phyloP scores from a whole-genome alignment of 2,797 vertebrate genomes.

The Coregonus suidteri region DNA sequence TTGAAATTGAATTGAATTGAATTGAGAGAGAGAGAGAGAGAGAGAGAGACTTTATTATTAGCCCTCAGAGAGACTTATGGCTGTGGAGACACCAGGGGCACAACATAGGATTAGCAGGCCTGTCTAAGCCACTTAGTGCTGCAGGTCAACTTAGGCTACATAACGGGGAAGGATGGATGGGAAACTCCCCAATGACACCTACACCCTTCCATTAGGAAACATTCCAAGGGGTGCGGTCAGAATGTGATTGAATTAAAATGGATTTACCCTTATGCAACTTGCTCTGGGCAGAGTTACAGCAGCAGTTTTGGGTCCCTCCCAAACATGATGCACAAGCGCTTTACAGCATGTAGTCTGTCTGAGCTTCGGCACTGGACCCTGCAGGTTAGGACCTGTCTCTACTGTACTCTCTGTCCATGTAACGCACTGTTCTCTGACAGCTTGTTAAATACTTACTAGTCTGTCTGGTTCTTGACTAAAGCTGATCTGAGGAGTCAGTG shows the following conservation, averaged over 20 bases:
- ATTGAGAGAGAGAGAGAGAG: too few relatives aligned
- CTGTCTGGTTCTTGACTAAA: not conserved
- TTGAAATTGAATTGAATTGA: too few relatives aligned
- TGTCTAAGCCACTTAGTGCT: not conserved
- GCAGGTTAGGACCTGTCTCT: not conserved
- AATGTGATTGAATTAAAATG: not conserved
- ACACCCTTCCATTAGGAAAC: too few relatives aligned
- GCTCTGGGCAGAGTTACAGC: not conserved
- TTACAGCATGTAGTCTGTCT: not conserved
- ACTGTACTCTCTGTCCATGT: not conserved
- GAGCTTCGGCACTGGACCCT: not conserved
- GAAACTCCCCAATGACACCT: not conserved
- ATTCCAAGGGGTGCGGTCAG: too few relatives aligned
- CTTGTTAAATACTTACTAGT: not conserved
- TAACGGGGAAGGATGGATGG: not conserved
- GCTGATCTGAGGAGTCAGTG: not conserved
- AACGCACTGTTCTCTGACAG: not conserved
- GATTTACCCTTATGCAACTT: not conserved
- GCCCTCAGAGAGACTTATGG: not conserved
- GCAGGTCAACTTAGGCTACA: not conserved
- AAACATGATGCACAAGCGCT: too few relatives aligned
- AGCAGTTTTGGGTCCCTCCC: too few relatives aligned
- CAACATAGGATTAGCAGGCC: not conserved
- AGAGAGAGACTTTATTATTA: too few relatives aligned
- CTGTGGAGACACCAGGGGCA: not conserved